Evolutionary conservation across 2,797 vertebrate genomes (phyloP).

Genomic region (Harpagifer antarcticus): DNA sequence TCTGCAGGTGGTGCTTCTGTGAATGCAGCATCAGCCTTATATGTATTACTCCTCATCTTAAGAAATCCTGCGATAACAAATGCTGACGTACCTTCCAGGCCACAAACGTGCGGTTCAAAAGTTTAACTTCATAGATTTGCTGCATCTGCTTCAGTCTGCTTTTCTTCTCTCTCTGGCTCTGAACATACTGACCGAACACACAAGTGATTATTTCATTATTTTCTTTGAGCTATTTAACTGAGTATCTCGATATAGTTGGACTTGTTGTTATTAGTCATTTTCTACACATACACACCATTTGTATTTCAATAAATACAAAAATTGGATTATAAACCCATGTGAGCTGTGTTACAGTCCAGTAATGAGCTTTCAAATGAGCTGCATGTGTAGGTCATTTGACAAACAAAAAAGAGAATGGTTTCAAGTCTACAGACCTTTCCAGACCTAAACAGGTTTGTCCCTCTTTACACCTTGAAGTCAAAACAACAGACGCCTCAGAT

Average conservation of each 20-base stretch:
- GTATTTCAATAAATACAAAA: not conserved
- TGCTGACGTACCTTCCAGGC: constrained; percentile 87
- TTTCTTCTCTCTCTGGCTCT: constrained; percentile 73
- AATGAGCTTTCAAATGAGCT: not conserved
- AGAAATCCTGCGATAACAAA: not conserved
- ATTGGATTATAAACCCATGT: not conserved
- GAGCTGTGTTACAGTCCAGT: not conserved
- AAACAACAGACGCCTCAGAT: not conserved
- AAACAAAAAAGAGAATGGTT: not conserved
- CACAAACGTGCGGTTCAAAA: constrained; percentile 77
- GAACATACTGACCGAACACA: constrained; percentile 81
- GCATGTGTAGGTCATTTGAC: not conserved
- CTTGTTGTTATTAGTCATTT: no score
- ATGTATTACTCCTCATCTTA: not conserved
- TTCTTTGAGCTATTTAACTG: no score
- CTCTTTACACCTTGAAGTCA: not conserved
- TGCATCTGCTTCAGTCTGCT: constrained; percentile 75
- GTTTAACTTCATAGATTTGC: constrained; percentile 57
- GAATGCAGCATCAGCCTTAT: constrained; percentile 32
- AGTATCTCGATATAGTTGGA: no score
- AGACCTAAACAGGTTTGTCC: not conserved
- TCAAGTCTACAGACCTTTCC: not conserved
- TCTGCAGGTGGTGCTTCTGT: constrained; percentile 82
- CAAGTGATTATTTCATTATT: not conserved
- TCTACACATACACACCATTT: constrained; percentile 1